phyloP scores from a whole-genome alignment of 2,797 vertebrate genomes.

The Coranthus polyacanthus region DNA sequence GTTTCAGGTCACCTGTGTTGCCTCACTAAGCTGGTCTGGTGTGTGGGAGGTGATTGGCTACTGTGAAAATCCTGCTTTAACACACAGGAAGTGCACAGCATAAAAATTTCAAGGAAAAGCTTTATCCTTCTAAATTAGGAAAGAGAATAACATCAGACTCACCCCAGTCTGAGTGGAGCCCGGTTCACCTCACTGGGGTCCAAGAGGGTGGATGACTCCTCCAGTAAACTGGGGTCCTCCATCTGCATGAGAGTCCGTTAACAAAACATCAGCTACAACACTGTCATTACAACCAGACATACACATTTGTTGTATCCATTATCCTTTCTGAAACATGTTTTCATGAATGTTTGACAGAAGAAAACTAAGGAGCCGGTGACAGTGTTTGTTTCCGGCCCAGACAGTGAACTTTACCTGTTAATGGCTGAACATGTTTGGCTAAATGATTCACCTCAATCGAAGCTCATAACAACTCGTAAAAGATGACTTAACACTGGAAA shows the following conservation, averaged over 20 bases:
- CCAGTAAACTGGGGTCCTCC: constrained; percentile 97
- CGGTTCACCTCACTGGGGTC: constrained; percentile 91
- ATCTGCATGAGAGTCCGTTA: constrained; percentile 85
- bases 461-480: constrained; percentile 59
- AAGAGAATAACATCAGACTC: constrained; percentile 44
- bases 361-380: neutral
- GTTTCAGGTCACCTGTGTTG: constrained; percentile 8
- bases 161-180: constrained; percentile 94
- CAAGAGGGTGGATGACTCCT: constrained; percentile 92
- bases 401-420: constrained; percentile 36
- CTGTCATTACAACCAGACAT: neutral
- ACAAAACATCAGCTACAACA: constrained; percentile 35
- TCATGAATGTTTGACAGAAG: neutral
- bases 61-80: neutral
- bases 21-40: neutral
- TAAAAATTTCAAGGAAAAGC: constrained; percentile 12
- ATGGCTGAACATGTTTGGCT: constrained; percentile 55
- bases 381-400: neutral
- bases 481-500: constrained; percentile 29
- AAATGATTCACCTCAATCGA: constrained; percentile 76
- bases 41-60: constrained; percentile 30
- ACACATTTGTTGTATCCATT: neutral
- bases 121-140: constrained; percentile 21
- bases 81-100: constrained; percentile 27
- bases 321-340: neutral